Percentiles rank a stretch among this genome's conserved stretches.
Conservation (phyloP, 2,113 vertebrate species). For the Hydrolagus affinis region DNA sequence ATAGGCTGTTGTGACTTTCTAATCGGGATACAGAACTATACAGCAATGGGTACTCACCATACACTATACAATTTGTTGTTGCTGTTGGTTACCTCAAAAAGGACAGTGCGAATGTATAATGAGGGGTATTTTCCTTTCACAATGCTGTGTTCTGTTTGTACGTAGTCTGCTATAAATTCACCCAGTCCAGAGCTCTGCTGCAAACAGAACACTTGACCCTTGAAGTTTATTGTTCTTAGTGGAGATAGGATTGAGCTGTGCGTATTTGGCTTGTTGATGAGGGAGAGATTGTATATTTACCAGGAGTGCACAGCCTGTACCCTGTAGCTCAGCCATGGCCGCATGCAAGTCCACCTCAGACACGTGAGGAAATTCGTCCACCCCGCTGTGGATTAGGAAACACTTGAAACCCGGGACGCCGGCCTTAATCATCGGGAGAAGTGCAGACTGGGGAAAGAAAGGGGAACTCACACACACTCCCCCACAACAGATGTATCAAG, state of each 20-base stretch:
- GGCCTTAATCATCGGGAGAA: conserved; percentile 60
- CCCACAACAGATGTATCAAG: neutral
- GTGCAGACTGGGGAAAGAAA: conserved; percentile 49
- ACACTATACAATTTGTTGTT: no score
- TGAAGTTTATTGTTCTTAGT: neutral
- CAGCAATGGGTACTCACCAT: no score
- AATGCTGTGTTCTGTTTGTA: no score
- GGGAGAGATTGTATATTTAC: conserved; percentile 43
- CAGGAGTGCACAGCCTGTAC: conserved; percentile 63
- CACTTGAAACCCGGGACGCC: conserved; percentile 71
- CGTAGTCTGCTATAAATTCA: no score
- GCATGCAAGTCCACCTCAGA: conserved; percentile 52
- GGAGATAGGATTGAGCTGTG: neutral
- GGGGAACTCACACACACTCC: neutral
- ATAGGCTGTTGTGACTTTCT: no score
- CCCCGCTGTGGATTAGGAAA: conserved; percentile 69
- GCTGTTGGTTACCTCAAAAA: no score
- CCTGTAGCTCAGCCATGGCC: conserved; percentile 61
- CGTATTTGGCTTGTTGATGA: neutral
- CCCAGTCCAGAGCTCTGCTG: neutral
- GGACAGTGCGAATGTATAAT: no score
- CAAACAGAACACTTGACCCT: neutral
- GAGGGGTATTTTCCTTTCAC: no score
- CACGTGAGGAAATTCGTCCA: conserved; percentile 68
- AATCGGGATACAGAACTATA: no score